Base-by-base conservation (phyloP, 1,140 invertebrate species). In the Lepidurus packardi region DNA sequence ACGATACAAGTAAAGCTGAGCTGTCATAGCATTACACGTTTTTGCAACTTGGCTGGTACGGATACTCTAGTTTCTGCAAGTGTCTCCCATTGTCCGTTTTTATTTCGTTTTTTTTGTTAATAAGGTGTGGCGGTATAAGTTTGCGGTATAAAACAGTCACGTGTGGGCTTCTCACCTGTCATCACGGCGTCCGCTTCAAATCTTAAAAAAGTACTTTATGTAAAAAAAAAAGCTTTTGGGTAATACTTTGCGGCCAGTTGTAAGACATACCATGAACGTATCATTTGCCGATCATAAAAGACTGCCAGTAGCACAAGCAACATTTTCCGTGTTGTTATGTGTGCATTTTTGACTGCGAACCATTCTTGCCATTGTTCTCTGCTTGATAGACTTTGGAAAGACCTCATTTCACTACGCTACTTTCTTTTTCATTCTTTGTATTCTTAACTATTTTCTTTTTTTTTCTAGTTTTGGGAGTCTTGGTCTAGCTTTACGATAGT, bases 161-260 rank as follows among this genome's bases (percentile, higher is more conserved):
- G 53, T 65, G 53, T 65, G 34, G 3, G 53, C 21, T 65, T 13
- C 53, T 65, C 53, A 65, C 53, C 53, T 65, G 53, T 65, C 53
- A 65, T 65, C 53, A 65, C 53, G 21, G 21, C 21, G 53, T 7
- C 53, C 53, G 53, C 53, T 9, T 65, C 34, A 34, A 34, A 34
- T 34, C 2, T 34, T 34, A 34, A 34, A 34, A 65, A 65, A 65
- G 9, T 65, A 21, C 7, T 65, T 65, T 21, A n/a, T 1, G 21
- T 13, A 65, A 13, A 8, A 65, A 8, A 65, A 65, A 65, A 21
- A 13, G 21, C 16, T 21, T n/a, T 65, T 21, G 21, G 53, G 21
- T 65, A 65, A 21, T 65, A 65, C 53, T 65, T 65, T 65, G 53
- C 53, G 53, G 53, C 53, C 53, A 65, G 53, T 65, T 65, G 21